Base-by-base conservation (phyloP, 2,797 vertebrate species). In the Rachycentron canadum region DNA sequence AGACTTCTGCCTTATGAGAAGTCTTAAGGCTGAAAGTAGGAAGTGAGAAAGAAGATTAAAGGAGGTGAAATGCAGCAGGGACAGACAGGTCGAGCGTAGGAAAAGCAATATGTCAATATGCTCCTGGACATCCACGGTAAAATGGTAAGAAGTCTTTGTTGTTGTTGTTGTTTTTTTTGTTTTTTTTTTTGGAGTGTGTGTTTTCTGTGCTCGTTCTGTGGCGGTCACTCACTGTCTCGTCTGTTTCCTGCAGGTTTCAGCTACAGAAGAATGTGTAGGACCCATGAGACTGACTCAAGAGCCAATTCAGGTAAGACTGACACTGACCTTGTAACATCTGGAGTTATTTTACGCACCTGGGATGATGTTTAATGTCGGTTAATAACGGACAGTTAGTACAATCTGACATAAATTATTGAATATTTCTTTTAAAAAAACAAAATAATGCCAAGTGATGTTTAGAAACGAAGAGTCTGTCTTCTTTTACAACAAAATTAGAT, bases 221-320 rank as follows among this genome's bases (percentile, higher is more conserved):
- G 53, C 53, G 9, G 32, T 30, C 19, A 63, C 45, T 88, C 16
- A 63, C 12, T 13, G 47, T 68, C 21, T 80, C 36, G 5, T 75
- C 13, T 64, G 47, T 55, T 62, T n/a, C 56, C 70, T 91, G 70
- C 96, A 99, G 97, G 95, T 96, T 88, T 96, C 97, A 79, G 83
- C 95, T 43, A 94, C 96, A 73, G 97, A 98, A 92, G 94, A 98
- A 87, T 95, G 95, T 87, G 93, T 99, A 7, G 97, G 98, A 80
- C 96, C 97, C n/a, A 99, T 99, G 98, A 96, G 94, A 94, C 87
- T 99, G 90, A 97, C 94, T 9, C 97, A 97, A 88, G 97, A 98
- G 88, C 96, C 97, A 10, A 95, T 98, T 78, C 97, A 99, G 97
- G 97, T 99, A 94, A 41, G 88, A 72, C 7, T 0, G 8, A 49